A percentile compares a stretch with the other conserved stretches of the same genome.
These are phyloP conservation scores for Megalops cyprinoides DNA, from an alignment of 2,797 vertebrate genomes.

Conservation along the genomic window DNA sequence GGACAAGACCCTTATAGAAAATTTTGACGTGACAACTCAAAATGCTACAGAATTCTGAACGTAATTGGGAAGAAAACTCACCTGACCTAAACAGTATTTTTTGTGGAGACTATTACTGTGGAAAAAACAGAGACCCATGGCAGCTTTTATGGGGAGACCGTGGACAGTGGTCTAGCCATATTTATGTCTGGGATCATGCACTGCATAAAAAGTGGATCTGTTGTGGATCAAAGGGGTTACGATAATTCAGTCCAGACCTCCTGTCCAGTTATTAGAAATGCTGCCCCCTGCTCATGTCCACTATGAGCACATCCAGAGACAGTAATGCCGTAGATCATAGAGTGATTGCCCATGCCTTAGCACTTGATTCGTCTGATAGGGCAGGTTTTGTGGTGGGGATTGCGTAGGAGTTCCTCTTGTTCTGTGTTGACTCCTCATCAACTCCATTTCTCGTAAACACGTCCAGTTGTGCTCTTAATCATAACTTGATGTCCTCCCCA, in stretches of 20 bases:
- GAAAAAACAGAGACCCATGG: no score
- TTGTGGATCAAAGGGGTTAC: background rate
- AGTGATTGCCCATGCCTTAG: background rate
- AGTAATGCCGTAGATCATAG: background rate
- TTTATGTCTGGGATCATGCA: background rate
- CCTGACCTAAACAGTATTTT: no score
- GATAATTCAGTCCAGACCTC: slow-evolving; percentile 26
- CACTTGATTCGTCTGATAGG: slow-evolving; percentile 7
- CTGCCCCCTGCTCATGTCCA: background rate
- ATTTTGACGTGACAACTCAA: background rate
- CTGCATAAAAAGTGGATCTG: background rate
- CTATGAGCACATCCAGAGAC: slow-evolving; percentile 17
- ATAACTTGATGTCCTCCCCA: slow-evolving; percentile 13
- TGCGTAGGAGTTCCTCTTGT: background rate
- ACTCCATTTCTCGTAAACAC: slow-evolving; percentile 34
- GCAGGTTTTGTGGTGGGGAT: background rate
- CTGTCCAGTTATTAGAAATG: background rate
- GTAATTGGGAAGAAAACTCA: no score
- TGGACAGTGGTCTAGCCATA: background rate
- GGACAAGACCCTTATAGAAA: background rate
- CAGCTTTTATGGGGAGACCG: no score
- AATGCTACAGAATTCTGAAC: background rate
- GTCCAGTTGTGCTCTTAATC: slow-evolving; percentile 7
- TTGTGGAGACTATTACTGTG: no score
- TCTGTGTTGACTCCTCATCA: slow-evolving; percentile 1